Conservation (phyloP, 1,140 invertebrate species). For the Vanessa tameamea region DNA sequence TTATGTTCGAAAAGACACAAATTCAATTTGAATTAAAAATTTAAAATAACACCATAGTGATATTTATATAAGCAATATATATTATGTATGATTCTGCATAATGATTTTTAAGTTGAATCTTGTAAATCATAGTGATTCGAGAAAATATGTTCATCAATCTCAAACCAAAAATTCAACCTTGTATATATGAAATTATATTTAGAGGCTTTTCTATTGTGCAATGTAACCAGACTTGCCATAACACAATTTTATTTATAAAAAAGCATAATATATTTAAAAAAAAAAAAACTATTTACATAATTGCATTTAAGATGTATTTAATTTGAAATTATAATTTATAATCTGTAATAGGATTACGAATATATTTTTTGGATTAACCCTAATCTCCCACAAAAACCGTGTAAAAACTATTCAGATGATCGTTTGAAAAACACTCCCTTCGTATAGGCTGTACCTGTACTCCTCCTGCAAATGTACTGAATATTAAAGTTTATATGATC, state of each 20-base stretch:
- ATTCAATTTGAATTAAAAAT: too few relatives aligned
- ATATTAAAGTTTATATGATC: too few relatives aligned
- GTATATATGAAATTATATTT: background rate
- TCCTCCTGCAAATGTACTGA: too few relatives aligned
- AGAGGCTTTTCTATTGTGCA: background rate
- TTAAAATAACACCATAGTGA: too few relatives aligned
- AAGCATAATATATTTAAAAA: conserved; percentile 9
- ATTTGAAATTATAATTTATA: too few relatives aligned
- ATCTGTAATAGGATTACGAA: too few relatives aligned
- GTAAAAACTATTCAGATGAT: too few relatives aligned
- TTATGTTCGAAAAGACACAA: too few relatives aligned
- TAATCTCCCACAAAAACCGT: too few relatives aligned
- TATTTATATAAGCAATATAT: background rate
- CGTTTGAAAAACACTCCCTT: too few relatives aligned
- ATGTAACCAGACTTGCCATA: conserved; percentile 7
- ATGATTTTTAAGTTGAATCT: background rate
- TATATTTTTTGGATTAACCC: too few relatives aligned
- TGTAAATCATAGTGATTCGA: background rate
- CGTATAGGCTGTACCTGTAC: too few relatives aligned
- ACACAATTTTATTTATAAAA: background rate
- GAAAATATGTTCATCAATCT: background rate
- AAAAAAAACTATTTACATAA: background rate
- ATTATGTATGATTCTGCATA: background rate
- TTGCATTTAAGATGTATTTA: background rate
- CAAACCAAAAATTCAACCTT: conserved; percentile 8